Evolutionary conservation across 2,113 vertebrate species (phyloP).

Genomic region (Gallinago paraguaiae): DNA sequence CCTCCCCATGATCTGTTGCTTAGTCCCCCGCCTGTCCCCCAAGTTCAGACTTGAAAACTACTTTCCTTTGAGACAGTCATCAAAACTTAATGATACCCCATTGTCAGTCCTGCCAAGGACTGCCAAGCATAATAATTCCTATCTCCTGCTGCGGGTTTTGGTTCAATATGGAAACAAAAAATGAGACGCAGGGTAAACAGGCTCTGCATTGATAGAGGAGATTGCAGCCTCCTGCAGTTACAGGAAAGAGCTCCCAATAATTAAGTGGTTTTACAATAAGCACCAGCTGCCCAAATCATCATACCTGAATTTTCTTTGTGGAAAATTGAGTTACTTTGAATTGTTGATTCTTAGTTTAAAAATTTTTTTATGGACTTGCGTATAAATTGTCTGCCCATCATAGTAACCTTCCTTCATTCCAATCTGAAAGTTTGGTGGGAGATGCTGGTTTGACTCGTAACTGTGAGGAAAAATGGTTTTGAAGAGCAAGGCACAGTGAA

Average conservation of each 20-base stretch:
- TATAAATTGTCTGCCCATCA: neutral
- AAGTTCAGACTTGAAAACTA: constrained; percentile 18
- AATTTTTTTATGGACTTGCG: neutral
- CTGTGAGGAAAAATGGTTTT: neutral
- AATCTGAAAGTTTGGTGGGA: neutral
- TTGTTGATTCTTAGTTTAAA: neutral
- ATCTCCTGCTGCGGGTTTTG: constrained; percentile 8
- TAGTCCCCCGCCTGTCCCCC: neutral
- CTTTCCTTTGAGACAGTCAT: constrained; percentile 13
- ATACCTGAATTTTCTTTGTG: neutral
- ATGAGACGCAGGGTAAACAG: neutral
- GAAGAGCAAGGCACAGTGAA: neutral
- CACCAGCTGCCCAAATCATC: neutral
- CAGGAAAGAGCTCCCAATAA: neutral
- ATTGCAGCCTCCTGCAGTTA: neutral
- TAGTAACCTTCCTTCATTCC: neutral
- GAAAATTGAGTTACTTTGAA: neutral
- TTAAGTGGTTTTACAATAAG: neutral
- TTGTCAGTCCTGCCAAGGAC: neutral
- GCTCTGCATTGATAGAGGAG: neutral
- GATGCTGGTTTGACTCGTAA: neutral
- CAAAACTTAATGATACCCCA: constrained; percentile 7
- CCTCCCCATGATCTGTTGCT: neutral
- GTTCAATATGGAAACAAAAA: neutral
- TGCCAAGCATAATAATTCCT: constrained; percentile 36